A percentile compares a stretch with the other conserved stretches of the same genome.
Evolutionary conservation across 2,888 invertebrate genomes (phyloP).

Genomic region (Xanthia togata): DNA sequence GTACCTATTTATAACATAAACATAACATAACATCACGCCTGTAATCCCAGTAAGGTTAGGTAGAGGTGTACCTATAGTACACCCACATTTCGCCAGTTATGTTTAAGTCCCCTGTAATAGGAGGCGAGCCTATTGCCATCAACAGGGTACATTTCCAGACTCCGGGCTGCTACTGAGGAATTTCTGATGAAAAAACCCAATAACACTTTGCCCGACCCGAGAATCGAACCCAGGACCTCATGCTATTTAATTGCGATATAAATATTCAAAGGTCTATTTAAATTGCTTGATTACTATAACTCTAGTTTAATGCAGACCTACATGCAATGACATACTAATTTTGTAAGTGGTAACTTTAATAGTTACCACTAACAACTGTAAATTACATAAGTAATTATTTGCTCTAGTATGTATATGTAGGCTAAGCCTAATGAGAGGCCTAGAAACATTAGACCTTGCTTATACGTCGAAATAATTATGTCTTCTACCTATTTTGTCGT

Average conservation of each 20-base stretch:
- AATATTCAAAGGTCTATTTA: slow-evolving; percentile 1
- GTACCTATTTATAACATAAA: no score
- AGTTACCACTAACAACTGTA: slow-evolving; percentile 14
- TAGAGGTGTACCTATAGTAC: no score
- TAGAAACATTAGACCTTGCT: slow-evolving; percentile 15
- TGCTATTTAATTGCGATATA: slow-evolving; percentile 17
- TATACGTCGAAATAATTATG: background rate
- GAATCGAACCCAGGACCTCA: no score
- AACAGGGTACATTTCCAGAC: no score
- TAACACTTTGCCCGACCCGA: no score
- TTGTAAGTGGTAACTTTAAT: background rate
- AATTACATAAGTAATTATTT: slow-evolving; percentile 15
- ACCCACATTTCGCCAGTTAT: no score
- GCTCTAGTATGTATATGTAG: slow-evolving; percentile 29
- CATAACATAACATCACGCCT: no score
- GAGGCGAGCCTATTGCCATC: no score
- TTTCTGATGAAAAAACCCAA: no score
- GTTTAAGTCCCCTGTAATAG: no score
- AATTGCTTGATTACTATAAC: slow-evolving; percentile 7
- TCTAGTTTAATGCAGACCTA: slow-evolving; percentile 12
- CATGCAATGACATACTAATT: slow-evolving; percentile 19
- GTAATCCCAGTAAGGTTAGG: no score
- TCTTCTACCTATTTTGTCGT: background rate
- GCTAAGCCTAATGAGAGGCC: slow-evolving; percentile 14
- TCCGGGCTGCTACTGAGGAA: no score